Evolutionary conservation across 2,888 invertebrate species (phyloP), one percentile per base, ranked within the genome.

Genomic region (Acanthosepion pharaonis): DNA sequence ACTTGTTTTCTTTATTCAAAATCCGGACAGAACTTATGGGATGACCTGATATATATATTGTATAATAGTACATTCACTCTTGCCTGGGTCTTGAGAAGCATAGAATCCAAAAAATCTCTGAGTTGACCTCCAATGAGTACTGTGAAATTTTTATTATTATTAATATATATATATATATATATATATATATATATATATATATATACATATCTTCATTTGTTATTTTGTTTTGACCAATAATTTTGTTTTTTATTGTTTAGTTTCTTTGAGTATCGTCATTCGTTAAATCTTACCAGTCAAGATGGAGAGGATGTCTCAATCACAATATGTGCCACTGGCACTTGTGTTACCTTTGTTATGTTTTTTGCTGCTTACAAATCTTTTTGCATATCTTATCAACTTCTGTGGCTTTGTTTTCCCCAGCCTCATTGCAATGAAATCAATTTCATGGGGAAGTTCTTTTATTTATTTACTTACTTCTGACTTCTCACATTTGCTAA

Each of bases 351-450:
- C 28, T 8, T 23, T 64, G 23, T 23, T 64, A 28, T 11, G 8
- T 78, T n/a, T 78, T n/a, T 78, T 8, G 78, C 5, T 33, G n/a
- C 33, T 78, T 78, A n/a, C 78, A 78, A 78, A 78, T 78, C 78
- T 78, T 33, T 78, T 78, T 78, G 78, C 78, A 78, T 78, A 78
- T 78, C 78, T 78, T 78, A 78, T 78, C 78, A 78, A 78, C n/a
- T 78, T 78, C 11, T 9, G 28, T 28, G 78, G n/a, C n/a, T n/a
- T 78, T 78, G 78, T 78, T 78, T 78, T 78, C 33, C 78, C n/a
- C 78, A 11, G n/a, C 33, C n/a, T 78, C 33, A 18, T 78, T 78
- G 78, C 78, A n/a, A 78, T n/a, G 78, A 78, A 78, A 78, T 78
- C 78, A 78, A 59, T 59, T 59, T 59, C 59, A 59, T 59, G 23